Conservation (phyloP, 2,888 invertebrate genomes). For the Lithophane socia region DNA sequence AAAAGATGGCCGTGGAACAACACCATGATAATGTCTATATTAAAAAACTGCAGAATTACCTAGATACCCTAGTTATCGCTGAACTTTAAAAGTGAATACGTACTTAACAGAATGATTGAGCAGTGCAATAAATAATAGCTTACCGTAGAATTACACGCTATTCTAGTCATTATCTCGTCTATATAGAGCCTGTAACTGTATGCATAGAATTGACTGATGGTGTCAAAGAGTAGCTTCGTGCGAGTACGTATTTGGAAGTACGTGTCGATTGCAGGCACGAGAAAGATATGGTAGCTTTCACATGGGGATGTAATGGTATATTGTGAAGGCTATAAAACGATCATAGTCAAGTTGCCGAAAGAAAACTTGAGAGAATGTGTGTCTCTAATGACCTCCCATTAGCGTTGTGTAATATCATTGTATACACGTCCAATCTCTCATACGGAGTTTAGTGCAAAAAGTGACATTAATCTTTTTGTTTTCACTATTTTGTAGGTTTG, state of each 20-base stretch:
- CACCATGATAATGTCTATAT: conserved; percentile 58
- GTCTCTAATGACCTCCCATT: conserved; percentile 27
- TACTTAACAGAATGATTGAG: conserved; percentile 51
- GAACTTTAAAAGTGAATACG: conserved; percentile 63
- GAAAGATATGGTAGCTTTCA: conserved; percentile 59
- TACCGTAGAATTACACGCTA: conserved; percentile 30
- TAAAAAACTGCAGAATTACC: conserved; percentile 44
- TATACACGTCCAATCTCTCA: conserved; percentile 1
- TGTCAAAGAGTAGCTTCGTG: conserved; percentile 66
- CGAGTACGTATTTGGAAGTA: conserved; percentile 54
- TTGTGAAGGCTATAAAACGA: conserved; percentile 48
- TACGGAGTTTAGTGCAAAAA: neutral
- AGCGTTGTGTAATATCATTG: conserved; percentile 28
- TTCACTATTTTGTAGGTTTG: neutral
- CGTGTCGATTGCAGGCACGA: conserved; percentile 51
- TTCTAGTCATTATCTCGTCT: conserved; percentile 39
- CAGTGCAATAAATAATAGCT: conserved; percentile 44
- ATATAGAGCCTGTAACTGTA: conserved; percentile 35
- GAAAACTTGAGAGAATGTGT: conserved; percentile 44
- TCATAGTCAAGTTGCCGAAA: conserved; percentile 32
- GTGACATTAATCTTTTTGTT: neutral
- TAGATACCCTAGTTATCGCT: conserved; percentile 43
- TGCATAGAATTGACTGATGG: conserved; percentile 32
- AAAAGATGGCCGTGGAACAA: conserved; percentile 16
- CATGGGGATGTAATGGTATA: conserved; percentile 59